Percentiles rank a stretch among this genome's conserved stretches.
Conservation (phyloP, 2,888 invertebrate genomes). For the Shargacucullia verbasci region DNA sequence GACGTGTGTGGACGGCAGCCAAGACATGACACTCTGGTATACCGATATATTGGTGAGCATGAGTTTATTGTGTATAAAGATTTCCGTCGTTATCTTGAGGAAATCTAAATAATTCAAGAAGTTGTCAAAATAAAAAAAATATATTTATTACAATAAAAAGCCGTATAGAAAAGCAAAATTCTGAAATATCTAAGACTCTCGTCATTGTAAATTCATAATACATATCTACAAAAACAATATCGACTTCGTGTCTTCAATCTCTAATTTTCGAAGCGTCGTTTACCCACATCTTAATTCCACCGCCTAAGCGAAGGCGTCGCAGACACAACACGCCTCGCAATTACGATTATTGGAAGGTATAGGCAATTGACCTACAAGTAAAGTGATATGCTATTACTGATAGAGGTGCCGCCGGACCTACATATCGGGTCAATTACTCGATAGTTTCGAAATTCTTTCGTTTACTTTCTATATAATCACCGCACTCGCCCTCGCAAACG, state of each 20-base stretch:
- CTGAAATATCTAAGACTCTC: slow-evolving; percentile 15
- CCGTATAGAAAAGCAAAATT: slow-evolving; percentile 25
- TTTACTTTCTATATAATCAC: slow-evolving; percentile 78
- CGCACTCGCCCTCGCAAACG: slow-evolving; percentile 35
- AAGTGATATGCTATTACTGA: slow-evolving; percentile 74
- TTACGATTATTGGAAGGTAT: slow-evolving; percentile 76
- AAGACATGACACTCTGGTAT: slow-evolving; percentile 88
- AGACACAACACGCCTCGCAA: slow-evolving; percentile 68
- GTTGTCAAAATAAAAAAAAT: slow-evolving; percentile 21
- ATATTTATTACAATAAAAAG: slow-evolving; percentile 12
- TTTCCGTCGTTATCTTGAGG: no score
- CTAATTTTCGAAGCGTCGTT: slow-evolving; percentile 35
- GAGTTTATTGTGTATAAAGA: slow-evolving; percentile 38
- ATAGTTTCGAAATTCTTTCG: slow-evolving; percentile 73
- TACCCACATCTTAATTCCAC: slow-evolving; percentile 56
- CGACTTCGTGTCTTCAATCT: slow-evolving; percentile 22
- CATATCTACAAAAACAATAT: slow-evolving; percentile 23
- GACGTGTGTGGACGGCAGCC: slow-evolving; percentile 84
- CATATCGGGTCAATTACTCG: slow-evolving; percentile 76
- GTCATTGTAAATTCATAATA: slow-evolving; percentile 13
- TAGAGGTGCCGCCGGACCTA: slow-evolving; percentile 69
- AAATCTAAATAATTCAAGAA: no score
- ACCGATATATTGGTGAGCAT: slow-evolving; percentile 86
- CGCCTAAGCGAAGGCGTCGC: slow-evolving; percentile 54
- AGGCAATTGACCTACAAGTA: slow-evolving; percentile 82